Base-by-base conservation (phyloP, 2,113 vertebrate genomes). In the Dicrurus megarhynchus region DNA sequence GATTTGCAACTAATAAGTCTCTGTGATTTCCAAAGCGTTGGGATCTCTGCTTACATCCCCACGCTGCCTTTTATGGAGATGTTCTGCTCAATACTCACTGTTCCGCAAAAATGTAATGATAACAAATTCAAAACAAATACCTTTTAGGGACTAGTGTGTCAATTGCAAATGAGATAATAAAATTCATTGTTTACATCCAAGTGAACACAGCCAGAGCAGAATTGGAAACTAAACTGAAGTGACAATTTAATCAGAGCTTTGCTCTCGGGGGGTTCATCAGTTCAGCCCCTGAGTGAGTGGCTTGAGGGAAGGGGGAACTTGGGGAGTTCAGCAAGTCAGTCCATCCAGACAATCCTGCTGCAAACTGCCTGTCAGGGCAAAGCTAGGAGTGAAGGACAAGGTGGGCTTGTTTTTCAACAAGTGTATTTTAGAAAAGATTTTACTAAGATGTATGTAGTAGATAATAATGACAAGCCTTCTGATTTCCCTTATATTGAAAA, bases 101-200 rank as follows among this genome's bases (percentile, higher is more conserved):
- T 98, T 98, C 96, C 96, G 63, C 92, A 91, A 98, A 98, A 99
- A 98, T 99, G 98, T 98, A 97, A 98, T 97, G 98, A 98, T 98
- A 99, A 98, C 98, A 98, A 97, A 98, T 97, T 97, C 99, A 98
- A 99, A 99, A 99, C 99, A 99, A 99, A 99, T 98, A 98, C 99
- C 99, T 99, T 99, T 98, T 99, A 99, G 98, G 99, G 99, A 99
- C 99, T 98, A 98, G 98, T 86, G 96, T 97, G 97, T 98, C 98
- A 98, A 97, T 97, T 96, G 97, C 97, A 94, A 97, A 97, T 74
- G 91, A 87, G 94, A 96, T 94, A 97, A 97, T 97, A 95, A 96
- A 97, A 97, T 83, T 76, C 63, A 87, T 16, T 81, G 95, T 93
- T 97, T 96, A 97, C 64, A 67, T 91, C 76, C 44, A 20, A 56